Evolutionary conservation across 2,888 invertebrate genomes (phyloP).

Genomic region (Clunio marinus): DNA sequence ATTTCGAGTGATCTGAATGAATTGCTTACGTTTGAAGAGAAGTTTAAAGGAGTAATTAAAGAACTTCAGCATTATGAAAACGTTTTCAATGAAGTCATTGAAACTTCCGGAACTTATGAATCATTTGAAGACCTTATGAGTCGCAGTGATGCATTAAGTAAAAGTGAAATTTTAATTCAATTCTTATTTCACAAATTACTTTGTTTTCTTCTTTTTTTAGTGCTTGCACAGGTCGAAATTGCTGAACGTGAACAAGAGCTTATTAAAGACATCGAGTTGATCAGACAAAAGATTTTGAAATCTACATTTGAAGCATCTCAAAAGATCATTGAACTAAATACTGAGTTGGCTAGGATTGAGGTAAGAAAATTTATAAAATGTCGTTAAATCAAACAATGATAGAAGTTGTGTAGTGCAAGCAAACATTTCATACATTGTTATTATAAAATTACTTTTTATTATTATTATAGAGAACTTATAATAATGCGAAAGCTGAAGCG

Average conservation of each 20-base stretch:
- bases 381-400: no score
- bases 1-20: slow-evolving; percentile 43
- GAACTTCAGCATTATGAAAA: slow-evolving; percentile 48
- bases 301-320: slow-evolving; percentile 48
- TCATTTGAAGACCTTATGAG: slow-evolving; percentile 49
- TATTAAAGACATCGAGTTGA: slow-evolving; percentile 47
- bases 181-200: not conserved
- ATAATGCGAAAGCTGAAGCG: slow-evolving; percentile 45
- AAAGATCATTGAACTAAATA: slow-evolving; percentile 48
- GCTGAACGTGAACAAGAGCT: slow-evolving; percentile 44
- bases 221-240: slow-evolving; percentile 50
- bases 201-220: slow-evolving; percentile 42
- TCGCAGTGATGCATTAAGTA: slow-evolving; percentile 50
- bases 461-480: slow-evolving; percentile 45
- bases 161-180: slow-evolving; percentile 22
- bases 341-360: slow-evolving; percentile 47
- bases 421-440: no score
- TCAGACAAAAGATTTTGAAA: slow-evolving; percentile 48
- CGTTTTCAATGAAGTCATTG: slow-evolving; percentile 47
- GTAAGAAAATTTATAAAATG: no score
- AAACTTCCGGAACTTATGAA: slow-evolving; percentile 45
- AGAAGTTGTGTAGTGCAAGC: no score
- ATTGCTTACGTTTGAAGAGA: slow-evolving; percentile 45
- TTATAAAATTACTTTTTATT: not conserved
- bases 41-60: slow-evolving; percentile 45